These are phyloP conservation scores for Chymomyza fuscimana DNA, from an alignment of 2,888 invertebrate species.

Conservation along the genomic window DNA sequence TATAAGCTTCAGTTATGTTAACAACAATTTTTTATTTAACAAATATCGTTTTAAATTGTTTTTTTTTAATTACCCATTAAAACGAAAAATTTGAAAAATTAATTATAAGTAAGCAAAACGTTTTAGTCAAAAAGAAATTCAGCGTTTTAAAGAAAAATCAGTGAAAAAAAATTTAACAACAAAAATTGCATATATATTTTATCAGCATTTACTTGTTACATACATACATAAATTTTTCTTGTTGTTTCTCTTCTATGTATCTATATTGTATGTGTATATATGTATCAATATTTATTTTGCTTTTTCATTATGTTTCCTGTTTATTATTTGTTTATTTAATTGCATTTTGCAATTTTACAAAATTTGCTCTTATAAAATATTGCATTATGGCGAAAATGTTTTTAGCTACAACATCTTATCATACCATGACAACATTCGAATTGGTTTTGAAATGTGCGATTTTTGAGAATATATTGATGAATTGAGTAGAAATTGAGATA, in stretches of 20 bases:
- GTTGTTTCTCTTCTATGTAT: neutral
- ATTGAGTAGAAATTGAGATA: no score
- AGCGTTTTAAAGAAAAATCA: conserved; percentile 37
- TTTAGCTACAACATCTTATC: neutral
- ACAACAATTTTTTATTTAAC: conserved; percentile 12
- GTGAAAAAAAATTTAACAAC: conserved; percentile 45
- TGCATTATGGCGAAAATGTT: neutral
- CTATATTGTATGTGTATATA: neutral
- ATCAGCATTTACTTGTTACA: conserved; percentile 72
- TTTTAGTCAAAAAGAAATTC: conserved; percentile 22
- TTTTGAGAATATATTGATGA: no score
- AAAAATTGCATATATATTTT: conserved; percentile 76
- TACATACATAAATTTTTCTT: conserved; percentile 9
- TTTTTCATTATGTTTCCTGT: neutral
- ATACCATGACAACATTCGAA: neutral
- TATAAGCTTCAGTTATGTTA: conserved; percentile 61
- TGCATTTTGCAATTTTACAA: conserved; percentile 3
- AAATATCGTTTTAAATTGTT: conserved; percentile 7
- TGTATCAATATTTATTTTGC: neutral
- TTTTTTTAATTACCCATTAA: conserved; percentile 47
- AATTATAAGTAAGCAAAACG: conserved; percentile 40
- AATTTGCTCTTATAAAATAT: neutral
- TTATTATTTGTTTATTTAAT: neutral
- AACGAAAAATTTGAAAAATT: conserved; percentile 22
- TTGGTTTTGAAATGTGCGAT: neutral